phyloP scores from a whole-genome alignment of 1,140 invertebrate species.

The Hylaeus volcanicus region DNA sequence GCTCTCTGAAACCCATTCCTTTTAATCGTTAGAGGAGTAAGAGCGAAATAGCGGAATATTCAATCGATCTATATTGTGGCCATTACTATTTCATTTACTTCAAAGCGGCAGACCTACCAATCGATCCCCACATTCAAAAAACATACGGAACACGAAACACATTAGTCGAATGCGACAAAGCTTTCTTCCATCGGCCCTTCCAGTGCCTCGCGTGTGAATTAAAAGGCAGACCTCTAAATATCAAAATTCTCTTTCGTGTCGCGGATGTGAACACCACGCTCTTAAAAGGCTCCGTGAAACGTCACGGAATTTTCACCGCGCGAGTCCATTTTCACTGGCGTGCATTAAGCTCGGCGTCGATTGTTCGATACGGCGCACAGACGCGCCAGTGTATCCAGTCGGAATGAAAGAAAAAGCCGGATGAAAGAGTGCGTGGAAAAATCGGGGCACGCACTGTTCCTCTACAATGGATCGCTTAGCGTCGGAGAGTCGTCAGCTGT shows the following conservation, averaged over 20 bases:
- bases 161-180: background rate
- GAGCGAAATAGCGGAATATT: too few relatives aligned
- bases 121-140: too few relatives aligned
- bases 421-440: constrained; percentile 51
- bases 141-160: background rate
- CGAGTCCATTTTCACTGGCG: constrained; percentile 28
- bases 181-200: too few relatives aligned
- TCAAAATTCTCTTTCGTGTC: background rate
- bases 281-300: constrained; percentile 13
- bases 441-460: constrained; percentile 52
- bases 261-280: background rate
- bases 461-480: constrained; percentile 75
- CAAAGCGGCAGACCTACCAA: too few relatives aligned
- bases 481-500: constrained; percentile 74
- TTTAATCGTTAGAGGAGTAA: too few relatives aligned
- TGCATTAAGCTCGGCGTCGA: constrained; percentile 39
- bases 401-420: constrained; percentile 30
- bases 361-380: constrained; percentile 23
- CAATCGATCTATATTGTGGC: too few relatives aligned
- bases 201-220: background rate
- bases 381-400: background rate
- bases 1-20: too few relatives aligned
- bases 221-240: background rate
- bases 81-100: background rate
- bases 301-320: constrained; percentile 20